Evolutionary conservation across 2,113 vertebrate genomes (phyloP), one percentile per base, ranked within the genome.

Genomic region (Chrysochloris asiatica): DNA sequence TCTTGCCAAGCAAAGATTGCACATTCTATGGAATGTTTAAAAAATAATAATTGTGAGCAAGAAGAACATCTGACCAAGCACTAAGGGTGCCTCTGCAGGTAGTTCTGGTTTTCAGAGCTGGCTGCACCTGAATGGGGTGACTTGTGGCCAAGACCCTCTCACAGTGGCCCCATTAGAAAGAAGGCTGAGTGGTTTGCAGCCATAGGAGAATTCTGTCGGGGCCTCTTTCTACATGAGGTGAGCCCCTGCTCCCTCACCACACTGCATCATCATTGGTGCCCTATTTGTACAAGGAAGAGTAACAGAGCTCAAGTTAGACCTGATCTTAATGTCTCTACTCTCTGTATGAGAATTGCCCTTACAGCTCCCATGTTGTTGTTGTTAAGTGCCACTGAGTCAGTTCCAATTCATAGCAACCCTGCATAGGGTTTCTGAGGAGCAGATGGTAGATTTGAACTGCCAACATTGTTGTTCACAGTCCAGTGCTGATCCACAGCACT

Each of bases 211-310:
- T 63, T 63, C 67, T 52, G 19, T 14, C 38, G 75, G 63, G 38
- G 19, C 9, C 45, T 41, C 69, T 86, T 12, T 22, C 17, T 72
- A 45, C 14, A 41, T 30, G 30, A 3, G 16, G n/a, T 65, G 33
- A 8, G 2, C 73, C 45, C 19, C 0, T 2, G 56, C 2, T 30
- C 41, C 48, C 36, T 61, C 1, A 10, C 11, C 0, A 1, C 8
- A 1, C 8, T 4, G 50, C 56, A 33, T 38, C 38, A 12, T n/a
- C 59, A 61, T 85, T 28, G 67, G 75, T 6, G 11, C 36, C 54
- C 26, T 13, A 8, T 54, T 33, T 54, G 16, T 19, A 56, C 22
- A 59, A 50, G 54, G 26, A 50, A 86, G 43, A 77, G 59, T 80
- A 10, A 10, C 1, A 14, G 47, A 33, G 26, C 30, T 50, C 69